A percentile compares a stretch with the other conserved stretches of the same genome.
Conservation (phyloP, 2,797 vertebrate genomes). For the Microchirus variegatus region DNA sequence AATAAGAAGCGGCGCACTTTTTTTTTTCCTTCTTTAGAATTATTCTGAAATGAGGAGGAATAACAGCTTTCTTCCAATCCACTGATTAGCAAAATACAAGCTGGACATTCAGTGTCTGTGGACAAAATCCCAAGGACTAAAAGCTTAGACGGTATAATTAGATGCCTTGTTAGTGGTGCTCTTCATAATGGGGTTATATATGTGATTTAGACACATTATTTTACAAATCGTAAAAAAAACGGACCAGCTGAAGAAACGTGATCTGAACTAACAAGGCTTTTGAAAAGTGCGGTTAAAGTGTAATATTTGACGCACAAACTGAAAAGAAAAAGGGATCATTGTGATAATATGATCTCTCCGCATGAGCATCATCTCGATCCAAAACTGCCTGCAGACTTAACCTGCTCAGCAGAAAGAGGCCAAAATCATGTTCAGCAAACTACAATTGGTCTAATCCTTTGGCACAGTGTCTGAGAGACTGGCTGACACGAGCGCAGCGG, state of each 20-base stretch:
- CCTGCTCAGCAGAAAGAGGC: slow-evolving; percentile 53
- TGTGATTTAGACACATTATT: slow-evolving; percentile 5
- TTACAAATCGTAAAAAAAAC: slow-evolving; percentile 20
- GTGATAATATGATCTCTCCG: slow-evolving; percentile 35
- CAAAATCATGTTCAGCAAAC: slow-evolving; percentile 58
- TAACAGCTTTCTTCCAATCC: slow-evolving; percentile 54
- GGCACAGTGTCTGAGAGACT: slow-evolving; percentile 36
- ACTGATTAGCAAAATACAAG: slow-evolving; percentile 50
- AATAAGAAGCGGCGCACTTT: slow-evolving; percentile 53
- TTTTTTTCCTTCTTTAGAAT: slow-evolving; percentile 62
- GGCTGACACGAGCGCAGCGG: slow-evolving; percentile 52
- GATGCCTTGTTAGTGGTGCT: slow-evolving; percentile 38
- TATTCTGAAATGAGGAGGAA: slow-evolving; percentile 47
- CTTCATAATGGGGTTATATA: slow-evolving; percentile 4
- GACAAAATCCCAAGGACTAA: slow-evolving; percentile 42
- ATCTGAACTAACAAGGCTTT: slow-evolving; percentile 20
- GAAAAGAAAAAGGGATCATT: slow-evolving; percentile 22
- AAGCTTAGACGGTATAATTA: slow-evolving; percentile 52
- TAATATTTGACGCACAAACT: slow-evolving; percentile 16
- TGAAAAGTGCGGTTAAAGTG: not conserved
- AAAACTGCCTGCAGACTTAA: slow-evolving; percentile 42
- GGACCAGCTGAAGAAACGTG: slow-evolving; percentile 13
- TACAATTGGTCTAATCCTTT: slow-evolving; percentile 62
- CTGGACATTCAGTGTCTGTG: slow-evolving; percentile 47
- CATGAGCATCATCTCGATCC: slow-evolving; percentile 42